Evolutionary conservation across 2,113 vertebrate genomes (phyloP).

Genomic region (Theropithecus gelada): DNA sequence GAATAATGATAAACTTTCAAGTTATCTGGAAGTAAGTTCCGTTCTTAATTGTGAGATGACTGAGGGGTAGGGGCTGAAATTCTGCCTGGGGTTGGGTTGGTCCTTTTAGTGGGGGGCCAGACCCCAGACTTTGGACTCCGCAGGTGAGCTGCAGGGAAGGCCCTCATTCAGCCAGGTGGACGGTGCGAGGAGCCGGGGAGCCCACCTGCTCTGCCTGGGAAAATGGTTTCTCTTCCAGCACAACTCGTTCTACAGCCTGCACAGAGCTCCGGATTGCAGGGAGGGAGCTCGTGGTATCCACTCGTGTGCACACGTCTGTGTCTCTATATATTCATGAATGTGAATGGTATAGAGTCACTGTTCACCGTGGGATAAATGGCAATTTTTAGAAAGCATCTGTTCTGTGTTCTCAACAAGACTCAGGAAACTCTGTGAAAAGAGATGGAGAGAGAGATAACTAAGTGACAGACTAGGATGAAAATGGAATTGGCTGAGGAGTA

Average conservation of each 20-base stretch:
- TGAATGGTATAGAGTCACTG: not conserved
- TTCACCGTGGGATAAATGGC: not conserved
- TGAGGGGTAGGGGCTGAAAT: not conserved
- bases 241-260: accelerated
- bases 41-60: not conserved
- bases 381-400: slow-evolving; percentile 47
- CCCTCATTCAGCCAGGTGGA: accelerated
- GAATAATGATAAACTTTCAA: accelerated
- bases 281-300: too few species aligned
- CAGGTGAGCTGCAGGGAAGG: not conserved
- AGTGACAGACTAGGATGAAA: not conserved
- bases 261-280: not conserved
- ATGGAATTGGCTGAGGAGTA: not conserved
- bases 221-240: not conserved
- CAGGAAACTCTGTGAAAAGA: not conserved
- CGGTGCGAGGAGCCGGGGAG: accelerated
- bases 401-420: not conserved
- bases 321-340: not conserved
- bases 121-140: accelerated
- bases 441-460: not conserved
- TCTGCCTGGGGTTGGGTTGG: accelerated
- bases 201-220: accelerated
- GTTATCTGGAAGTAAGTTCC: not conserved
- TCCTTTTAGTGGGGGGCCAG: not conserved
- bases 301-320: accelerated